These are phyloP conservation scores for Sebastiscus tertius DNA, from an alignment of 2,797 vertebrate genomes.

Conservation along the genomic window DNA sequence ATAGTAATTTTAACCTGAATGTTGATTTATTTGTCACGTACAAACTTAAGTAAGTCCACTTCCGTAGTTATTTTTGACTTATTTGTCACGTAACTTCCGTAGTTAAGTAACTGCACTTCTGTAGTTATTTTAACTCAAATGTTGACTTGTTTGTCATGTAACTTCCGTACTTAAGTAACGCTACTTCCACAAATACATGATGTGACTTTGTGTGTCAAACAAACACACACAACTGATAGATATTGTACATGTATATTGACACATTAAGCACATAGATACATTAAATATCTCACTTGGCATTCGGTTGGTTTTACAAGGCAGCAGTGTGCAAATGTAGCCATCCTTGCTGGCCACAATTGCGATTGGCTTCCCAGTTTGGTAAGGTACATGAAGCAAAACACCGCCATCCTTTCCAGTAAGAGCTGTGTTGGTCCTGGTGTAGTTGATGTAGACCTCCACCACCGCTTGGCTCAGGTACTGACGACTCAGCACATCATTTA, in stretches of 20 bases:
- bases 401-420: constrained; percentile 83
- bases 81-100: too few species aligned
- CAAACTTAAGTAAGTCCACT: too few species aligned
- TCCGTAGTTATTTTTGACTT: too few species aligned
- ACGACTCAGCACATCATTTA: constrained; percentile 84
- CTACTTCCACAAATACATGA: neutral
- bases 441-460: constrained; percentile 90
- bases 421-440: constrained; percentile 81
- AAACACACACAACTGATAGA: neutral
- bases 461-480: constrained; percentile 79
- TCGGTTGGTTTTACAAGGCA: constrained; percentile 86
- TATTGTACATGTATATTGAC: neutral
- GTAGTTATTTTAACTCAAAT: too few species aligned
- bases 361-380: constrained; percentile 78
- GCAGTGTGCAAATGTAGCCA: constrained; percentile 83
- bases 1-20: too few species aligned
- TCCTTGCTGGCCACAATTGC: constrained; percentile 85
- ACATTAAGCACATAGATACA: neutral
- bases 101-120: too few species aligned
- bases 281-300: constrained; percentile 85
- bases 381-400: constrained; percentile 84
- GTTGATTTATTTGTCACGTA: too few species aligned
- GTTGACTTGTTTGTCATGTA: too few species aligned
- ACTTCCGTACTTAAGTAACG: too few species aligned
- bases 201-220: neutral